Evolutionary conservation across 30 jellyfish, hydroid and myxozoan genomes (phyloP).

Genomic region (Catostylus mosaicus): DNA sequence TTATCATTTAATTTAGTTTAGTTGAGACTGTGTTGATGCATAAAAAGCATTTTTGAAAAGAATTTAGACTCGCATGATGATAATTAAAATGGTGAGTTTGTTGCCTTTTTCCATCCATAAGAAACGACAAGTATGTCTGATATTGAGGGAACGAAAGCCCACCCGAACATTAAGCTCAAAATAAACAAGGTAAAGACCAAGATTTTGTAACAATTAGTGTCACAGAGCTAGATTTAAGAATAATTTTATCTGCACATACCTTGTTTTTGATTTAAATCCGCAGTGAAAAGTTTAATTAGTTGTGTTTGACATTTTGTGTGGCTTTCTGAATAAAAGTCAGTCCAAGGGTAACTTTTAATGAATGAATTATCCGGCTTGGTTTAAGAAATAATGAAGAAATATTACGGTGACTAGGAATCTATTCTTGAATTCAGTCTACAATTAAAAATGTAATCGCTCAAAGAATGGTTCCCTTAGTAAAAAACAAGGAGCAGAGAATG

Average conservation of each 20-base stretch:
- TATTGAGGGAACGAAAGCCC: background rate
- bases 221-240: background rate
- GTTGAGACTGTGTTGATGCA: no score
- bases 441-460: background rate
- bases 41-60: no score
- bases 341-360: background rate
- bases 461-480: background rate
- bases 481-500: slow-evolving; percentile 1
- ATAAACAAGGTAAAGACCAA: background rate
- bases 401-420: slow-evolving; percentile 16
- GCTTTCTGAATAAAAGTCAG: background rate
- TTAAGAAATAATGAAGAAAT: background rate
- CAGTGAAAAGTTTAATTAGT: slow-evolving; percentile 1
- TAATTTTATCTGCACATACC: background rate
- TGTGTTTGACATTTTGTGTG: background rate
- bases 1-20: no score
- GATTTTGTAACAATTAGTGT: background rate
- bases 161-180: background rate
- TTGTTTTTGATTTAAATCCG: slow-evolving; percentile 9
- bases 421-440: background rate
- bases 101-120: no score
- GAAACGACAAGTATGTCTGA: no score
- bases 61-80: no score
- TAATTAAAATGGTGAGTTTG: no score
- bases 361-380: slow-evolving; percentile 23